Percentiles rank a stretch among this genome's conserved stretches.
Conservation (phyloP, 2,113 vertebrate species). For the Periophthalmus modestus region DNA sequence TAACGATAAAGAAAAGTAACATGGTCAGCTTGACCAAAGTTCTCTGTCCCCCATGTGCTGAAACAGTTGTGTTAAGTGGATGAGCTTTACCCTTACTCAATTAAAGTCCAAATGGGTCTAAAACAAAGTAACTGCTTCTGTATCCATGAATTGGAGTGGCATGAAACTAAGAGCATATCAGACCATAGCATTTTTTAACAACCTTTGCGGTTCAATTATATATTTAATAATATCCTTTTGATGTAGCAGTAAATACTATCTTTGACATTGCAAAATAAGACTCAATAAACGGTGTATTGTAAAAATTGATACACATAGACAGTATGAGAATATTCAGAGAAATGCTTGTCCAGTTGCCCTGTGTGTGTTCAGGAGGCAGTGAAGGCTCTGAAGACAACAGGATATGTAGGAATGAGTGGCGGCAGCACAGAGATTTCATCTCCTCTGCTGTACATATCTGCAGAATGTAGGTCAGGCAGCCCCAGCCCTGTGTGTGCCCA, state of each 20-base stretch:
- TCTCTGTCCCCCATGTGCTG: background rate
- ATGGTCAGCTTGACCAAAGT: background rate
- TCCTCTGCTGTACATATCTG: slow-evolving; percentile 63
- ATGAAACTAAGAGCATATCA: background rate
- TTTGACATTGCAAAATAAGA: too few species aligned
- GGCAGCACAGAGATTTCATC: slow-evolving; percentile 55
- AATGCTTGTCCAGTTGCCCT: slow-evolving; percentile 8
- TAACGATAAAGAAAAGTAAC: background rate
- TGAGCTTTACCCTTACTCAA: background rate
- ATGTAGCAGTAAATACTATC: too few species aligned
- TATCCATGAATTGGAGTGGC: background rate
- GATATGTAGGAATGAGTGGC: slow-evolving; percentile 51
- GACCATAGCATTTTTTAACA: background rate
- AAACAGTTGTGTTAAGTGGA: background rate
- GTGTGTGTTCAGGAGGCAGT: slow-evolving; percentile 21
- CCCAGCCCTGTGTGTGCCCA: slow-evolving; percentile 63
- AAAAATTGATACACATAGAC: background rate
- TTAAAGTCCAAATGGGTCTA: background rate
- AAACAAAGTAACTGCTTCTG: background rate
- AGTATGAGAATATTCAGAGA: slow-evolving; percentile 28
- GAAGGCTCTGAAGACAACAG: slow-evolving; percentile 39
- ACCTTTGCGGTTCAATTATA: background rate
- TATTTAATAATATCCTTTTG: background rate
- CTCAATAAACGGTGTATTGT: too few species aligned
- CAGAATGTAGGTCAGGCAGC: slow-evolving; percentile 80